These are phyloP conservation scores for Takifugu rubripes DNA, from an alignment of 2,797 vertebrate genomes.

Conservation along the genomic window DNA sequence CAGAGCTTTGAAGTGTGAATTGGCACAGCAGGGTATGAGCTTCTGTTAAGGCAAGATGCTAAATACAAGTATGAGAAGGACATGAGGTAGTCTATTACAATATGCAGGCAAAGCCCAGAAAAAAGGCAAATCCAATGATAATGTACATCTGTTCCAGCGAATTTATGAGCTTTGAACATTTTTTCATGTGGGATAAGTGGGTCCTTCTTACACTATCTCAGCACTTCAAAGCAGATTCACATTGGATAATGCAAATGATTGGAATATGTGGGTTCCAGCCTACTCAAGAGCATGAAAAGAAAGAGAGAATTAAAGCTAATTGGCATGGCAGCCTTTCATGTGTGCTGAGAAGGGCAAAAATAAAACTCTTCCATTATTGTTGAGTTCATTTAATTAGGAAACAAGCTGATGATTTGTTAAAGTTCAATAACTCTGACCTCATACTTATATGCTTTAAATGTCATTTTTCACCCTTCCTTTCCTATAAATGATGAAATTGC, in stretches of 20 bases:
- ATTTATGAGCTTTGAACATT: conserved; percentile 99
- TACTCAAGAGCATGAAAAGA: conserved; percentile 84
- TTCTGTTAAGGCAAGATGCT: conserved; percentile 89
- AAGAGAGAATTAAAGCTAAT: conserved; percentile 87
- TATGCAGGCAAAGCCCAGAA: conserved; percentile 83
- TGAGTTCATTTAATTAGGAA: conserved; percentile 73
- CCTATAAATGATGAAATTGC: conserved; percentile 51
- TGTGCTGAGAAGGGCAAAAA: conserved; percentile 77
- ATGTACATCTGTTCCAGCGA: conserved; percentile 99
- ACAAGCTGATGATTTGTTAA: conserved; percentile 58
- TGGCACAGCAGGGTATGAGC: conserved; percentile 90
- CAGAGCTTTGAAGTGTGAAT: conserved; percentile 95
- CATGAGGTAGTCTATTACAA: conserved; percentile 89
- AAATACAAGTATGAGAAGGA: conserved; percentile 85
- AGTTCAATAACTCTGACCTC: conserved; percentile 54
- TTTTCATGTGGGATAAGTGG: conserved; percentile 95
- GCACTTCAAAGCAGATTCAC: conserved; percentile 98
- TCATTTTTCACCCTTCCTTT: conserved; percentile 44
- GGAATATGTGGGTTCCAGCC: conserved; percentile 77
- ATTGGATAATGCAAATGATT: conserved; percentile 98
- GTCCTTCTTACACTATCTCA: conserved; percentile 94
- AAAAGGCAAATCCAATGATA: conserved; percentile 95
- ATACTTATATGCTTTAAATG: conserved; percentile 40
- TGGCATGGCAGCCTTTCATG: conserved; percentile 93
- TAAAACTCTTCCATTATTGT: conserved; percentile 75